These are phyloP conservation scores for Pandemis corylana DNA, from an alignment of 2,888 invertebrate species.

Conservation along the genomic window DNA sequence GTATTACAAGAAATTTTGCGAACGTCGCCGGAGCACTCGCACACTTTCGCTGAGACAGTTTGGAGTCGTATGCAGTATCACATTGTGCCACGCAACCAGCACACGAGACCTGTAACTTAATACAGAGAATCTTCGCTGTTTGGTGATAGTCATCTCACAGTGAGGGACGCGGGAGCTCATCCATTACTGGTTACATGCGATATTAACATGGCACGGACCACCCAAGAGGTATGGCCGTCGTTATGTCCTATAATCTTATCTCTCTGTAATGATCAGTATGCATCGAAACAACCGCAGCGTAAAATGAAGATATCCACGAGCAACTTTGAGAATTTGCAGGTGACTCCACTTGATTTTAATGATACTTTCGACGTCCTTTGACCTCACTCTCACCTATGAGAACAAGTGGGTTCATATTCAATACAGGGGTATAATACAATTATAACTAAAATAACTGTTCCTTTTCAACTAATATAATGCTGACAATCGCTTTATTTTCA, in stretches of 20 bases:
- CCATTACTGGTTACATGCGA: slow-evolving; percentile 61
- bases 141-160: slow-evolving; percentile 26
- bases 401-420: not conserved
- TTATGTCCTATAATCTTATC: slow-evolving; percentile 77
- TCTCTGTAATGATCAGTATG: slow-evolving; percentile 65
- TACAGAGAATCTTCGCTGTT: slow-evolving; percentile 23
- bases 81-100: slow-evolving; percentile 53
- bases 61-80: slow-evolving; percentile 63
- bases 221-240: slow-evolving; percentile 69
- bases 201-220: slow-evolving; percentile 66
- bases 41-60: slow-evolving; percentile 83
- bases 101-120: slow-evolving; percentile 51
- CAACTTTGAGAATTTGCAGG: slow-evolving; percentile 35
- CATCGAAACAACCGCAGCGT: slow-evolving; percentile 50
- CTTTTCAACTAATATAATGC: not conserved
- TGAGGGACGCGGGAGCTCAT: slow-evolving; percentile 53
- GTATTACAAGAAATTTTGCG: slow-evolving; percentile 77
- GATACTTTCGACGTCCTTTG: slow-evolving; percentile 36
- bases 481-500: slow-evolving; percentile 17
- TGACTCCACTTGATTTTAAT: slow-evolving; percentile 35
- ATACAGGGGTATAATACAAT: not conserved
- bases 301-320: slow-evolving; percentile 38
- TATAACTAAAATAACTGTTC: not conserved
- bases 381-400: slow-evolving; percentile 27
- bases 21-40: slow-evolving; percentile 63